phyloP scores from a whole-genome alignment of 2,113 vertebrate species.

The Pluvianellus socialis region DNA sequence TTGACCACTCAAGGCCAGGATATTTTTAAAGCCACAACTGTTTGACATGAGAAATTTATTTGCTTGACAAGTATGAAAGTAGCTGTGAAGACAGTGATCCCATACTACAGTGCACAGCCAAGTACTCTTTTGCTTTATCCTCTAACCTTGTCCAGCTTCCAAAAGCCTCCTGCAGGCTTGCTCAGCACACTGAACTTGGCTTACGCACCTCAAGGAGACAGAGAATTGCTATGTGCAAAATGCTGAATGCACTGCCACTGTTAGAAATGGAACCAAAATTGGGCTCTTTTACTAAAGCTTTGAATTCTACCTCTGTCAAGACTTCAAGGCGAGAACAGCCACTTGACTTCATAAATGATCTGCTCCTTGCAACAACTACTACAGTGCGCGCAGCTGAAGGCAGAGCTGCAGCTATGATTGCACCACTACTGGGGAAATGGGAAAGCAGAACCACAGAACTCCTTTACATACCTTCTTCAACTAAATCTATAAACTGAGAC shows the following conservation, averaged over 20 bases:
- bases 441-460: not conserved
- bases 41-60: not conserved
- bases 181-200: not conserved
- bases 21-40: constrained; percentile 4
- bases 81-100: not conserved
- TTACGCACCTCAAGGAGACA: not conserved
- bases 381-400: not conserved
- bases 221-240: not conserved
- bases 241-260: not conserved
- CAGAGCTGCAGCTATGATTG: not conserved
- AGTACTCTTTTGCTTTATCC: not conserved
- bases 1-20: not conserved
- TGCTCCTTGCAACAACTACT: not conserved
- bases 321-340: not conserved
- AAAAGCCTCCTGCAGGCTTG: not conserved
- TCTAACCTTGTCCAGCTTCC: not conserved
- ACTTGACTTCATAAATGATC: not conserved
- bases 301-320: not conserved
- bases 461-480: not conserved
- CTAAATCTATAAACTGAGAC: not conserved
- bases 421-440: not conserved
- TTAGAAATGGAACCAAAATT: not conserved
- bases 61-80: not conserved
- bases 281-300: not conserved
- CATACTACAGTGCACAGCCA: not conserved